A percentile compares a stretch with the other conserved stretches of the same genome.
phyloP scores from a whole-genome alignment of 2,113 vertebrate genomes.

The Pandion haliaetus region DNA sequence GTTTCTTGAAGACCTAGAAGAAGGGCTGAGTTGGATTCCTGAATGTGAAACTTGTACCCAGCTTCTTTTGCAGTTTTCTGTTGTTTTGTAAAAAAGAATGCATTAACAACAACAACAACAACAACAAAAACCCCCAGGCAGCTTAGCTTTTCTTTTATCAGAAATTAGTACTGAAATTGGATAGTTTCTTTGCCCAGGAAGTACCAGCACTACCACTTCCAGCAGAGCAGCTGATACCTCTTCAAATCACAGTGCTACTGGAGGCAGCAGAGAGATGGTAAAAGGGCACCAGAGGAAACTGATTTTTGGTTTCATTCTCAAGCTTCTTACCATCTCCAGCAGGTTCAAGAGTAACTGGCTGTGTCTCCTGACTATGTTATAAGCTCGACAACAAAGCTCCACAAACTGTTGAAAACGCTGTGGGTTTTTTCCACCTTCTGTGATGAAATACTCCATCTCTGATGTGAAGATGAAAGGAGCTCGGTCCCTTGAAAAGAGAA shows the following conservation, averaged over 20 bases:
- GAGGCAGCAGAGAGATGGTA: neutral
- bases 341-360: constrained; percentile 82
- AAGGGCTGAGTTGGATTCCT: neutral
- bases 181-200: neutral
- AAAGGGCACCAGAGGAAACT: neutral
- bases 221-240: neutral
- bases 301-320: constrained; percentile 5
- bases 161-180: neutral
- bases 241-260: neutral
- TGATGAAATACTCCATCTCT: constrained; percentile 93
- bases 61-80: neutral
- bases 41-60: neutral
- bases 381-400: constrained; percentile 88
- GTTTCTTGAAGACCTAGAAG: neutral
- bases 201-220: neutral
- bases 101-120: too few species aligned
- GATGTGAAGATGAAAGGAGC: constrained; percentile 91
- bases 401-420: constrained; percentile 86
- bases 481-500: constrained; percentile 78
- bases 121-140: too few species aligned
- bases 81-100: neutral
- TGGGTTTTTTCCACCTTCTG: constrained; percentile 82
- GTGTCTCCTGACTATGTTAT: constrained; percentile 82
- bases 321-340: constrained; percentile 84
- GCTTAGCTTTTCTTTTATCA: neutral